Evolutionary conservation across 2,888 invertebrate genomes (phyloP).

Genomic region (Notodonta ziczac): DNA sequence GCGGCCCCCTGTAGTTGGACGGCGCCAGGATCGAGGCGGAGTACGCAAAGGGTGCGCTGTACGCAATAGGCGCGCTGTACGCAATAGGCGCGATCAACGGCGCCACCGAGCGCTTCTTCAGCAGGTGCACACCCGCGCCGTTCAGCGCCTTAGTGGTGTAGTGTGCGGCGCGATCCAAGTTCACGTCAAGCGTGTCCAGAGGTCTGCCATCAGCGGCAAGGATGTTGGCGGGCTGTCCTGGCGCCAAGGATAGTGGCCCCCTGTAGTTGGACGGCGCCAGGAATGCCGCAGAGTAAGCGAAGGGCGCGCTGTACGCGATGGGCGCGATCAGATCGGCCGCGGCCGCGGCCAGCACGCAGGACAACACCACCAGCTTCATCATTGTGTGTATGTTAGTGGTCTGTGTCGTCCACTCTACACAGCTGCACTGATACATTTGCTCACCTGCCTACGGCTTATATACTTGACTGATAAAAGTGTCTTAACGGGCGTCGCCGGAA

Average conservation of each 20-base stretch:
- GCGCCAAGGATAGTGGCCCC: conserved; percentile 63
- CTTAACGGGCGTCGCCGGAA: conserved; percentile 59
- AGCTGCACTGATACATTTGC: conserved; percentile 63
- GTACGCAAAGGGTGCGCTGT: conserved; percentile 42
- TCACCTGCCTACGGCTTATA: conserved; percentile 53
- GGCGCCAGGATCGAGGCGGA: conserved; percentile 47
- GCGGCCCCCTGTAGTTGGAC: conserved; percentile 67
- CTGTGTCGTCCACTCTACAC: conserved; percentile 67
- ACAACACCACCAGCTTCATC: conserved; percentile 86
- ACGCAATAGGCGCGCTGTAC: conserved; percentile 31
- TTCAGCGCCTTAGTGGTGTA: conserved; percentile 23
- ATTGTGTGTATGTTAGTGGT: conserved; percentile 66
- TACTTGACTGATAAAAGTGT: conserved; percentile 46
- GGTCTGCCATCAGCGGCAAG: conserved; percentile 75
- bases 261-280: conserved; percentile 21
- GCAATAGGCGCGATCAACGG: conserved; percentile 36
- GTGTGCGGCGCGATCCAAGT: conserved; percentile 72
- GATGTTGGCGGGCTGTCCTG: conserved; percentile 75
- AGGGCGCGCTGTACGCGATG: conserved; percentile 30
- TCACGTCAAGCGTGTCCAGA: conserved; percentile 74
- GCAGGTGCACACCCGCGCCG: conserved; percentile 18
- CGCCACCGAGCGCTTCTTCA: conserved; percentile 5
- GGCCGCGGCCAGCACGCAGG: conserved; percentile 84
- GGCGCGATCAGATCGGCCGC: conserved; percentile 60
- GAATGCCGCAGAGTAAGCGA: conserved; percentile 39